Base-by-base conservation (phyloP, 2,797 vertebrate genomes). In the Notolepis coatsorum region DNA sequence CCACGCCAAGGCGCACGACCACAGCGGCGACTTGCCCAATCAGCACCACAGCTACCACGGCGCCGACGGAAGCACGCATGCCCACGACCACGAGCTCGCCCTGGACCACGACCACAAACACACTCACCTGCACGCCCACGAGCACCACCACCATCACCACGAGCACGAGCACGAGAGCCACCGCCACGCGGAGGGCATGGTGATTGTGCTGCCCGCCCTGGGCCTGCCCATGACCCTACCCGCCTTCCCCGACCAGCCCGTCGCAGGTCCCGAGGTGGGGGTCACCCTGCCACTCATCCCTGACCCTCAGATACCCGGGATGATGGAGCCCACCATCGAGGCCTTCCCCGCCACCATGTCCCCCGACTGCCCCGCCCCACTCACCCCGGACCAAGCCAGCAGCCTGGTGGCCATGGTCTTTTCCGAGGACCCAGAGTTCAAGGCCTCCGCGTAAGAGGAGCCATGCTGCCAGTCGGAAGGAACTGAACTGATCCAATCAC, bases 121-220 rank as follows among this genome's bases (percentile, higher is more conserved):
- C 43, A 6, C 8, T 15, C 93, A 93, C 71, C 79, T 92, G 43
- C 93, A 94, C 1, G 68, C 71, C 1, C 83, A 93, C 0, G 92
- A 92, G 80, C 92, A 93, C 74, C 90, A 93, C 68, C 92, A 92
- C 49, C 89, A 93, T 24, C 91, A 93, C 67, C 90, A 93, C 3
- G 10, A 68, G 0, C 90, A 92, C 5, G 4, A 18, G 0, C 88
- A 89, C 3, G 68, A 83, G 47, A 0, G 2, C 2, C 82, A 80
- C 2, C 49, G 72, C 2, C 12, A 85, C 4, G 82, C 90, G 0
- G 21, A 69, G 3, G 91, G 91, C 15, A 9, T 0, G 0, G 81
- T 91, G 51, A 74, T 2, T 15, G 1, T 65, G 5, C 37, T 92
- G 39, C 79, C 79, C 0, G 0, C 86, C 17, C 0, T 90, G 50